Conservation (phyloP, 2,888 invertebrate species). For the Invenusta paracnida region DNA sequence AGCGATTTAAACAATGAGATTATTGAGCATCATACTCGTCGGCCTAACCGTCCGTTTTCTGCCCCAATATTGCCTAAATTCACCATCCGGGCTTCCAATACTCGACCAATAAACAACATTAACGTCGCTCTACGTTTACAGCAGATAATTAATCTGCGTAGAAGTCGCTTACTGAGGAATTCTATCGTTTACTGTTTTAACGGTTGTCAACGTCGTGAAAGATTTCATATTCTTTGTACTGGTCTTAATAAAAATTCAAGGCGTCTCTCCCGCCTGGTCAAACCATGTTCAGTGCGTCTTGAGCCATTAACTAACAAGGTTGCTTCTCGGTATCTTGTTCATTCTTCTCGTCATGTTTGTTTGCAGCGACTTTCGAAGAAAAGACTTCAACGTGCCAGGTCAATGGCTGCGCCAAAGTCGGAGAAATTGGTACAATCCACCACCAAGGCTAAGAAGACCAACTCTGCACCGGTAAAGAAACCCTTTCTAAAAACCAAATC, state of each 20-base stretch:
- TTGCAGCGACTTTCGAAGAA: background rate
- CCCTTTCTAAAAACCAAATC: background rate
- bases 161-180: background rate
- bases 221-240: background rate
- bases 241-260: background rate
- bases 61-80: background rate
- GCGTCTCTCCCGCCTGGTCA: background rate
- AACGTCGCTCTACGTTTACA: background rate
- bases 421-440: background rate
- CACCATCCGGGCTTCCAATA: background rate
- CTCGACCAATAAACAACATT: background rate
- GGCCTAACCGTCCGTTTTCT: background rate
- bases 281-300: background rate
- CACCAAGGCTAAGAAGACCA: background rate
- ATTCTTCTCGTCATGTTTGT: background rate
- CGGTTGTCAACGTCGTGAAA: background rate
- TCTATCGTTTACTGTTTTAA: background rate
- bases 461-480: too few relatives aligned
- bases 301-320: background rate
- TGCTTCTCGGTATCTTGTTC: background rate
- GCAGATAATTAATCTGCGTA: background rate
- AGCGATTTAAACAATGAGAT: background rate
- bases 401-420: background rate
- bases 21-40: background rate
- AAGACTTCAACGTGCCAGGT: background rate